A percentile compares a stretch with the other conserved stretches of the same genome.
These are phyloP conservation scores for Chaetorhynchus papuensis DNA, from an alignment of 2,113 vertebrate genomes.

Conservation along the genomic window DNA sequence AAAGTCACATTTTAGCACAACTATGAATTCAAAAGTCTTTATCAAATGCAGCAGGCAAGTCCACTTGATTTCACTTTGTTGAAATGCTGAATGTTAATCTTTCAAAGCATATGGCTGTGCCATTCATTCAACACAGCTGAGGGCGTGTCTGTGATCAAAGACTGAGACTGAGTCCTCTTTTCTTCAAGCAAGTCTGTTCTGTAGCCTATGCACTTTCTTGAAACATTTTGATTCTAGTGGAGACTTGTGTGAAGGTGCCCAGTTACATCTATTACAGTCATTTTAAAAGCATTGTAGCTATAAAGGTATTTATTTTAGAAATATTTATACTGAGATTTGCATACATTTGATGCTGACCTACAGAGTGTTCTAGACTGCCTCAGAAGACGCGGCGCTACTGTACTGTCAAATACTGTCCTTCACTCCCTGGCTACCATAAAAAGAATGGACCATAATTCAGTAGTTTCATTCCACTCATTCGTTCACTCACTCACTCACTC, in stretches of 20 bases:
- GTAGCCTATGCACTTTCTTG: neutral
- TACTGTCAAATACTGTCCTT: neutral
- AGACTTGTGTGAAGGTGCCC: neutral
- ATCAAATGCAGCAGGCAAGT: neutral
- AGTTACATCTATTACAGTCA: neutral
- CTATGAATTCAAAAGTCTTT: neutral
- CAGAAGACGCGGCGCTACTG: fast-evolving
- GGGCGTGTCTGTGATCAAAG: neutral
- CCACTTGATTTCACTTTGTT: neutral
- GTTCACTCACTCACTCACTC: neutral
- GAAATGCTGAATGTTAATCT: neutral
- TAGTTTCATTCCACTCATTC: neutral
- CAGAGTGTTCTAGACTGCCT: neutral
- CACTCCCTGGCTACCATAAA: neutral
- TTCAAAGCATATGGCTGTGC: neutral
- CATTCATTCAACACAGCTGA: neutral
- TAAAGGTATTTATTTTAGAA: neutral
- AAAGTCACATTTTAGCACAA: neutral
- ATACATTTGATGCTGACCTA: neutral
- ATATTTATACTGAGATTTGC: neutral
- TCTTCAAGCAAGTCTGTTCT: neutral
- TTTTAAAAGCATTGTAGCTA: neutral
- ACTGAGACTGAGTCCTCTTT: neutral
- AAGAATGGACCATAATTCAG: neutral
- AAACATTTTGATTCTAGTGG: neutral